Conservation (phyloP, 2,888 invertebrate genomes). For the Drosophila mayaguana region DNA sequence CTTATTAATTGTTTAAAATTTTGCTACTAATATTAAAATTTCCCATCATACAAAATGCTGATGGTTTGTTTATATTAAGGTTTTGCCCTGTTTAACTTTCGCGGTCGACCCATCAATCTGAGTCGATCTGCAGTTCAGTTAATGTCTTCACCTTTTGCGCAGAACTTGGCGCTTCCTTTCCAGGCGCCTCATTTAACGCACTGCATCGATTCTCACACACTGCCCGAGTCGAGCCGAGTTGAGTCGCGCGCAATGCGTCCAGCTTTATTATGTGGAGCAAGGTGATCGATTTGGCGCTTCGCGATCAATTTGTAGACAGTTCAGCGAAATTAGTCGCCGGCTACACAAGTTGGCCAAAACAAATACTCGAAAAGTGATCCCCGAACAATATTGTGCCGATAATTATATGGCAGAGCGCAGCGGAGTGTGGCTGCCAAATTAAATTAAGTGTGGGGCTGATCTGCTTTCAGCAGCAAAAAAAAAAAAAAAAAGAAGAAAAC, state of each 20-base stretch:
- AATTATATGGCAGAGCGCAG: constrained; percentile 76
- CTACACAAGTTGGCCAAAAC: constrained; percentile 46
- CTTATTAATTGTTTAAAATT: not conserved
- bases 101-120: constrained; percentile 26
- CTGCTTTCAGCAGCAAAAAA: constrained; percentile 67
- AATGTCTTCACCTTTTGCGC: constrained; percentile 43
- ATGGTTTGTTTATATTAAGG: not conserved
- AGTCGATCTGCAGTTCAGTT: constrained; percentile 42
- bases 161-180: constrained; percentile 47
- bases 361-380: constrained; percentile 67
- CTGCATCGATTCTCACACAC: constrained; percentile 74
- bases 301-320: constrained; percentile 84
- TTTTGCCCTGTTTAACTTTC: constrained; percentile 5
- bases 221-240: not conserved
- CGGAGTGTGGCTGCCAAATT: constrained; percentile 83
- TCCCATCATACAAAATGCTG: not conserved
- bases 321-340: constrained; percentile 71
- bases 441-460: constrained; percentile 84
- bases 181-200: constrained; percentile 48
- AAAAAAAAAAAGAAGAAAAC: not conserved
- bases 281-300: constrained; percentile 86
- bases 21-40: not conserved
- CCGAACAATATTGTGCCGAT: constrained; percentile 76
- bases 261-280: constrained; percentile 76
- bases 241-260: constrained; percentile 51